phyloP scores from a whole-genome alignment of 2,113 vertebrate species.

The Pluvianellus socialis region DNA sequence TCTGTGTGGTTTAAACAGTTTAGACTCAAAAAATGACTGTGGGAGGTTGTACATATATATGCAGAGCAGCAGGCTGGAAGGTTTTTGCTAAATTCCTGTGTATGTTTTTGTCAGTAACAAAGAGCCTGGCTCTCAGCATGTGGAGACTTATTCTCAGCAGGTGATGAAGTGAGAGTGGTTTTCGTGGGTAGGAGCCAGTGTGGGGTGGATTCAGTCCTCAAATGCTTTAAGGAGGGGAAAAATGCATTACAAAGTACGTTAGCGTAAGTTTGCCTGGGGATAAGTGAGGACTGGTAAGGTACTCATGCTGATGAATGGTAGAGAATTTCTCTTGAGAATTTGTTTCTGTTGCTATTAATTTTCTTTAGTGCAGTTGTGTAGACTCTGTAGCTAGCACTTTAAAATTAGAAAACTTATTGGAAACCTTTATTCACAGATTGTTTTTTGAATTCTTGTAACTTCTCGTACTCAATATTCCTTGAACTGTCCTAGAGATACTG shows the following conservation, averaged over 20 bases:
- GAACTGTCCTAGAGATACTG: background rate
- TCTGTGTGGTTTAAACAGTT: background rate
- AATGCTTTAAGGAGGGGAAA: background rate
- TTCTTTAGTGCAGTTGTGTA: background rate
- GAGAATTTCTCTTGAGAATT: background rate
- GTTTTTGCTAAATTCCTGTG: background rate
- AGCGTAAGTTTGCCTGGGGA: background rate
- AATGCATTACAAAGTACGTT: background rate
- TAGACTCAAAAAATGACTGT: background rate
- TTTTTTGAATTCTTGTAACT: background rate
- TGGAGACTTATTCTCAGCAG: background rate
- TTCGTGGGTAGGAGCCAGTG: background rate
- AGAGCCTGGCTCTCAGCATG: background rate
- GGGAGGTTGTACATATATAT: background rate
- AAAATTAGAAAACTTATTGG: background rate
- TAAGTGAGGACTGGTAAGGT: background rate
- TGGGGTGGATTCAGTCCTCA: background rate
- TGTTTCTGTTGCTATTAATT: background rate
- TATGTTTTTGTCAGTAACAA: background rate
- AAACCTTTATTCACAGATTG: background rate
- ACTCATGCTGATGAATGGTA: background rate
- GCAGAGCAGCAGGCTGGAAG: background rate
- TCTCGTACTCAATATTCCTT: background rate
- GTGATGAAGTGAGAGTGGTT: background rate
- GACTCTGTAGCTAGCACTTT: background rate